These are phyloP conservation scores for Drosophila subquinaria DNA, from an alignment of 2,888 invertebrate genomes.

Conservation along the genomic window DNA sequence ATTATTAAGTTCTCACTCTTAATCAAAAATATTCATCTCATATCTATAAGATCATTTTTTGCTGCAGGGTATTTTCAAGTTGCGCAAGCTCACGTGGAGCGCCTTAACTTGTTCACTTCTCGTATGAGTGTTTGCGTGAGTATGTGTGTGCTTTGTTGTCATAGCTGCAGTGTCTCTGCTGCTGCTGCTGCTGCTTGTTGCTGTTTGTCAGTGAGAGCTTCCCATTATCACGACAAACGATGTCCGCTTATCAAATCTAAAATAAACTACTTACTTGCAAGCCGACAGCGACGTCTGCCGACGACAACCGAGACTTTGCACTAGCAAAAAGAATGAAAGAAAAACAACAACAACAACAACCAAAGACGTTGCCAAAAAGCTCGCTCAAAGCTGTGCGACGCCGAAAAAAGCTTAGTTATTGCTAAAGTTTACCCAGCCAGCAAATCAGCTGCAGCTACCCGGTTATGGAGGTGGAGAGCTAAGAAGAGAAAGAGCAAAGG, in stretches of 20 bases:
- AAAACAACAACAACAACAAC: background rate
- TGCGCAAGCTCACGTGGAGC: background rate
- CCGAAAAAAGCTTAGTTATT: constrained; percentile 31
- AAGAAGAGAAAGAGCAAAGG: background rate
- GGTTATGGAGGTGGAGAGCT: constrained; percentile 6
- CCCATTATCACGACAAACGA: constrained; percentile 46
- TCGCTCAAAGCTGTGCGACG: constrained; percentile 30
- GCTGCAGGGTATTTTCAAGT: background rate
- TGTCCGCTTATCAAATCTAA: constrained; percentile 51
- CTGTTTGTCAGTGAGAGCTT: constrained; percentile 23
- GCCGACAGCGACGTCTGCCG: constrained; percentile 22
- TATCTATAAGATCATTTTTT: background rate
- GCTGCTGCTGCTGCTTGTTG: constrained; percentile 9
- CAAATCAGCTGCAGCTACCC: constrained; percentile 30
- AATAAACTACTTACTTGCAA: constrained; percentile 52
- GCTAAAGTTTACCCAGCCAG: constrained; percentile 39
- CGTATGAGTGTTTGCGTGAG: constrained; percentile 5
- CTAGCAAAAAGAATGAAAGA: constrained; percentile 31
- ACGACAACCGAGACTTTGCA: constrained; percentile 49
- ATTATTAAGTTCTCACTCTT: background rate
- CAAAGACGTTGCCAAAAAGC: constrained; percentile 46
- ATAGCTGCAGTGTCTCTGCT: constrained; percentile 30
- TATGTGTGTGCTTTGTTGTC: constrained; percentile 40
- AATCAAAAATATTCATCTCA: background rate
- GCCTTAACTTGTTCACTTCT: constrained; percentile 1